Conservation (phyloP, 2,797 vertebrate genomes). For the Pseudochromis fuscus region DNA sequence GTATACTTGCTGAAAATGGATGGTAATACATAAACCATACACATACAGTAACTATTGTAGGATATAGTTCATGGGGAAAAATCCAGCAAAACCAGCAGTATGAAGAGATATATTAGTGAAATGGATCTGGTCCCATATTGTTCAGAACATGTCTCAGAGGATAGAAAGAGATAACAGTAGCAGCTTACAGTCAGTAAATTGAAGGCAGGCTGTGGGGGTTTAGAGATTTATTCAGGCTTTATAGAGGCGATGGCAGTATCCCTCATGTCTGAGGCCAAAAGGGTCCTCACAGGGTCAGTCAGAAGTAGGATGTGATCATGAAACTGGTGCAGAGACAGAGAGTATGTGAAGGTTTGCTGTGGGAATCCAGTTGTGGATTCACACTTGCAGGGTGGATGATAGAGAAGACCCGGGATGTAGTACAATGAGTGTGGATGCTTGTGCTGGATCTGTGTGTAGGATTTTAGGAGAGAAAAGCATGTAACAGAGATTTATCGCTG, state of each 20-base stretch:
- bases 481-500: constrained; percentile 57
- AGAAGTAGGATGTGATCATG: constrained; percentile 54
- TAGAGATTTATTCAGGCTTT: constrained; percentile 73
- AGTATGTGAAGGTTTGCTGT: constrained; percentile 20
- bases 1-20: not conserved
- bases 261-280: constrained; percentile 58
- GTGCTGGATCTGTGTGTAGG: constrained; percentile 22
- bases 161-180: constrained; percentile 67
- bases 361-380: constrained; percentile 14
- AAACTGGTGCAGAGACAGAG: constrained; percentile 18
- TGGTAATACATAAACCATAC: not conserved
- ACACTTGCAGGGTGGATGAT: not conserved
- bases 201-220: constrained; percentile 54
- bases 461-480: constrained; percentile 50
- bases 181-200: constrained; percentile 64
- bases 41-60: not conserved
- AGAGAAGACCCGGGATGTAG: not conserved
- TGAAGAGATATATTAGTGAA: constrained; percentile 14
- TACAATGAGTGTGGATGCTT: constrained; percentile 20
- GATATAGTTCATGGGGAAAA: constrained; percentile 4
- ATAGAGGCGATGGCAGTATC: constrained; percentile 57
- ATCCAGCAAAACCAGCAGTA: constrained; percentile 20
- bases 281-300: constrained; percentile 51
- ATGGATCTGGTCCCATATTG: constrained; percentile 50
- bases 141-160: constrained; percentile 57